These are phyloP conservation scores for Erythrocebus patas DNA, from an alignment of 2,113 vertebrate genomes.

Conservation along the genomic window DNA sequence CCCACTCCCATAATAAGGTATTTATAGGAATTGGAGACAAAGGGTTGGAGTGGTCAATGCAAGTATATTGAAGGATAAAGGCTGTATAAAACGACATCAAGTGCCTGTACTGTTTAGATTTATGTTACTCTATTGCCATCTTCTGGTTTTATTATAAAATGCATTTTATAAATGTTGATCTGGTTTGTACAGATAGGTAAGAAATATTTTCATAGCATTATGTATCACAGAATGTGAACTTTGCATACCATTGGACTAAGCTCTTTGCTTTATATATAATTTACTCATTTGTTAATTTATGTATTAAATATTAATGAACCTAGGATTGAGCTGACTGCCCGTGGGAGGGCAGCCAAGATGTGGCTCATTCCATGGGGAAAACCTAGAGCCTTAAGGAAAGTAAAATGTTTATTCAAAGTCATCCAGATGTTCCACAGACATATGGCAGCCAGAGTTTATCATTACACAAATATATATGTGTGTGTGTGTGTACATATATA, in stretches of 20 bases:
- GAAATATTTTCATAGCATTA: neutral
- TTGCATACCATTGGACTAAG: neutral
- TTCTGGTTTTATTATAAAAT: conserved; percentile 60
- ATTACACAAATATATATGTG: neutral
- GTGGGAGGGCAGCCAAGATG: neutral
- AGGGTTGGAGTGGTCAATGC: neutral
- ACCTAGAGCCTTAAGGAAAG: neutral
- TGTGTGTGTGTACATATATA: neutral
- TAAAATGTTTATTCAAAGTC: neutral
- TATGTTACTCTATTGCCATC: conserved; percentile 68
- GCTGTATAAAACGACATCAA: neutral
- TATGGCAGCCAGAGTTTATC: neutral
- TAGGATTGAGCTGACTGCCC: neutral
- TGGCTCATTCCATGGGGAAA: neutral
- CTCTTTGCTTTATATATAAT: neutral
- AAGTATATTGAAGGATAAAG: conserved; percentile 35
- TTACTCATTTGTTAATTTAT: neutral
- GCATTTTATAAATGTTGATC: conserved; percentile 3
- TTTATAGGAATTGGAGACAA: conserved; percentile 19
- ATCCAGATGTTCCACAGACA: neutral
- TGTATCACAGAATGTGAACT: neutral
- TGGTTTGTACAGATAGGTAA: neutral
- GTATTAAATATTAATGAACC: neutral
- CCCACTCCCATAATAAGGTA: neutral
- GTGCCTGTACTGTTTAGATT: neutral